Base-by-base conservation (phyloP, 1,140 invertebrate species). In the Calephelis virginiensis region DNA sequence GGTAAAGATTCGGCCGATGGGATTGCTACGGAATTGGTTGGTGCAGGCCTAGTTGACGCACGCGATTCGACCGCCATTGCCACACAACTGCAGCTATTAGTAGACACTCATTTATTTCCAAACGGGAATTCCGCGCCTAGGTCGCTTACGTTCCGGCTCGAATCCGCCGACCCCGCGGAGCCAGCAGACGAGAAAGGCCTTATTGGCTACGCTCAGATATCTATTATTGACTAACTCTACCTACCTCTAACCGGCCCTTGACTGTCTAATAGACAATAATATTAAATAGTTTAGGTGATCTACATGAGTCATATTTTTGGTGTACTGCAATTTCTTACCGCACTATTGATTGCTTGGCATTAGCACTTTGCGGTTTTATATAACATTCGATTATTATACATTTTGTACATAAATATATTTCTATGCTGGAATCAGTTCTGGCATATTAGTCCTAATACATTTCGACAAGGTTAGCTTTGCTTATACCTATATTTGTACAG, bases 121-220 rank as follows among this genome's bases (percentile, higher is more conserved):
- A 74, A 46, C 11, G 69, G 65, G 6, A 38, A 73, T 9, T 48
- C 78, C 37, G 68, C 77, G 14, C 68, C 79, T 61, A 81, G 94
- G 86, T 94, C 94, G 70, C 94, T 98, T 59, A 98, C 97, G 64
- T 99, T 99, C 94, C 95, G 95, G 74, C 92, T 99, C 92, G 93
- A 95, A 90, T 92, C 91, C 10, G 87, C 89, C 65, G 95, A 94
- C 69, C 93, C 94, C 17, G 96, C 95, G 79, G 97, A 98, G 93
- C 94, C 95, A 28, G 94, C 96, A 13, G 98, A 99, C 91, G 98
- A 99, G 84, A 97, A 98, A 76, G 96, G 97, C 9, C 92, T 99
- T 67, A 95, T 99, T 82, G 98, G 98, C 78, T 99, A 96, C 94
- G 98, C 98, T 84, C 98, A 99, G 92, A 95, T 99, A 75, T 98